Base-by-base conservation (phyloP, 2,888 invertebrate genomes). In the Nemurella pictetii region DNA sequence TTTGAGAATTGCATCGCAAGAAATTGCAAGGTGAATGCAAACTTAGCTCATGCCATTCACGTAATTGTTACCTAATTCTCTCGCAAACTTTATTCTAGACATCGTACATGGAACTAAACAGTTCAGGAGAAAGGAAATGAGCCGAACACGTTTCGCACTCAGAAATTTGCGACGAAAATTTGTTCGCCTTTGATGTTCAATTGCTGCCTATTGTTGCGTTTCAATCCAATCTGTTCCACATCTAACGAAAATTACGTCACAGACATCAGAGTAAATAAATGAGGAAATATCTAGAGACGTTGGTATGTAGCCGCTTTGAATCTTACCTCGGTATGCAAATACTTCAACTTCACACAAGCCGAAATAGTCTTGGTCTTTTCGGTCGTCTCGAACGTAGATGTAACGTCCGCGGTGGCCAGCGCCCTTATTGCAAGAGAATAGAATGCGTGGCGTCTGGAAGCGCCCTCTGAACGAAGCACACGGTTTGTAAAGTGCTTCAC, bases 321-420 rank as follows among this genome's bases (percentile, higher is more conserved):
- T 35, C 87, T 86, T 83, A 89, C 89, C 89, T 88, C 88, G 87
- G 80, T 87, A 87, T 4, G 87, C 88, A 84, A 89, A 89, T 5
- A 89, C 88, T 85, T 89, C 88, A 4, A 89, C 89, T 87, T 89
- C 89, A 85, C 89, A 89, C 4, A 89, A 87, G 5, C 89, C 89
- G 87, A 89, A 89, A 85, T 89, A 89, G 36, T 89, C 89, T 36
- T 87, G 86, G 26, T 88, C 87, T 20, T 87, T 86, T 3, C 89
- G 85, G 83, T 89, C 89, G 85, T 89, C 89, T 30, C 89, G 86
- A 35, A 89, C 88, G 86, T 89, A 89, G 12, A 89, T 87, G 85
- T 88, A 88, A 29, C 88, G 87, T 3, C 89, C 89, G 20, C 87
- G 86, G 30, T 88, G 88, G 0, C 89, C 89, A 29, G 86, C 85